A percentile compares a stretch with the other conserved stretches of the same genome.
These are phyloP conservation scores for Papilio dardanus DNA, from an alignment of 1,140 invertebrate species.

Conservation along the genomic window DNA sequence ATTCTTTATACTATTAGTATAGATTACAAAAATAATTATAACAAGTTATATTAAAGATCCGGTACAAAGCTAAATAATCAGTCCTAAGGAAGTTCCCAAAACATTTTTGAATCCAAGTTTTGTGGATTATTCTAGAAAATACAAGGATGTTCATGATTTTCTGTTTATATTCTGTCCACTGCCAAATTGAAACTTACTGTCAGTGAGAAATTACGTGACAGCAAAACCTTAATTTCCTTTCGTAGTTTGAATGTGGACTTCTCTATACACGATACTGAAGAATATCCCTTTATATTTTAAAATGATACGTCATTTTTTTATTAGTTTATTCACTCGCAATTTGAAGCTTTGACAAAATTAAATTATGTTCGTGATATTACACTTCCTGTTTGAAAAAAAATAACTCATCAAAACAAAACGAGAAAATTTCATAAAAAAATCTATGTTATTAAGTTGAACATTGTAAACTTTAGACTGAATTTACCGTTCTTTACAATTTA, in stretches of 20 bases:
- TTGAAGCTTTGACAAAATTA: too few species aligned
- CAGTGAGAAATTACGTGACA: background rate
- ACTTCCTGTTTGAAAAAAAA: too few species aligned
- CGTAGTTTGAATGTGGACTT: background rate
- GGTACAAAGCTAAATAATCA: too few species aligned
- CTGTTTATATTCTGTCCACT: background rate
- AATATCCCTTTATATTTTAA: background rate
- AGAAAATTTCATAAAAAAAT: background rate
- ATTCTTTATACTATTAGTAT: too few species aligned
- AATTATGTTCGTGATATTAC: too few species aligned
- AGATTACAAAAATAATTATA: too few species aligned
- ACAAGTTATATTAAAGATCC: too few species aligned
- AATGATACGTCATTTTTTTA: too few species aligned
- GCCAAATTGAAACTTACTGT: background rate
- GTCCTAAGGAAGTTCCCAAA: too few species aligned
- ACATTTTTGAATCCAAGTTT: background rate
- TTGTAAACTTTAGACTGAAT: background rate
- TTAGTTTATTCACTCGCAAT: too few species aligned
- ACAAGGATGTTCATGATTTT: background rate
- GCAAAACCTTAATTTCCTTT: background rate
- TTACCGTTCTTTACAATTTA: background rate
- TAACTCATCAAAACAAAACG: too few species aligned
- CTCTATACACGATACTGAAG: background rate
- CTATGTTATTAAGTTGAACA: background rate
- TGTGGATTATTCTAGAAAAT: background rate